phyloP scores from a whole-genome alignment of 2,888 invertebrate genomes.

The Sinohyriopsis cumingii region DNA sequence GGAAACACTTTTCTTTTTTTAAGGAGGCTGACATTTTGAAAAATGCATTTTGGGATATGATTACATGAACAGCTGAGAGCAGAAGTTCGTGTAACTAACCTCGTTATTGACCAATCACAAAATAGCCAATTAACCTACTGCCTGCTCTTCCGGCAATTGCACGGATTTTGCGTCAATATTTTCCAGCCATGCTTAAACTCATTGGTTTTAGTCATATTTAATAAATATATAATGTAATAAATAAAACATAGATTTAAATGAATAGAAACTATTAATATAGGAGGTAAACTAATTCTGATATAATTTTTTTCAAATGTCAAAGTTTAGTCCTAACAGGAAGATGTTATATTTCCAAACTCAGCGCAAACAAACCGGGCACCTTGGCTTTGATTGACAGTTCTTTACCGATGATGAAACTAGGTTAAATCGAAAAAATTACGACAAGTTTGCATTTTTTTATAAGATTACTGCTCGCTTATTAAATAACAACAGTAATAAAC shows the following conservation, averaged over 20 bases:
- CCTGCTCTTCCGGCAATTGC: slow-evolving; percentile 23
- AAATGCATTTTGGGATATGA: slow-evolving; percentile 49
- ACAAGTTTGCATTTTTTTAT: background rate
- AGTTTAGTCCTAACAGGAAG: background rate
- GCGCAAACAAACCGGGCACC: slow-evolving; percentile 25
- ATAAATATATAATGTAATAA: no score
- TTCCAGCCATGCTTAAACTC: background rate
- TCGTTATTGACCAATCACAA: slow-evolving; percentile 41
- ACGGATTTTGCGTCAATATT: slow-evolving; percentile 1
- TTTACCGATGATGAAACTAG: slow-evolving; percentile 5
- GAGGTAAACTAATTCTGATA: no score
- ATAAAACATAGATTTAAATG: no score
- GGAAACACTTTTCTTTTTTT: slow-evolving; percentile 7
- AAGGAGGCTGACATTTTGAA: slow-evolving; percentile 52
- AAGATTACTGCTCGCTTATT: no score
- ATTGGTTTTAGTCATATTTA: no score
- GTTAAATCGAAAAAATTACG: slow-evolving; percentile 8
- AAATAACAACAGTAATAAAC: background rate
- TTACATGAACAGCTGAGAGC: slow-evolving; percentile 41
- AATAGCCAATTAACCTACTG: slow-evolving; percentile 16
- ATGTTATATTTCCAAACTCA: slow-evolving; percentile 9
- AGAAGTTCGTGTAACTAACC: slow-evolving; percentile 43
- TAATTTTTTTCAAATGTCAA: no score
- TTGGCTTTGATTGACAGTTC: slow-evolving; percentile 42
- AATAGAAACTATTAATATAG: no score